A percentile compares a stretch with the other conserved stretches of the same genome.
Conservation (phyloP, 2,888 invertebrate species). For the Cheilosia impressa region DNA sequence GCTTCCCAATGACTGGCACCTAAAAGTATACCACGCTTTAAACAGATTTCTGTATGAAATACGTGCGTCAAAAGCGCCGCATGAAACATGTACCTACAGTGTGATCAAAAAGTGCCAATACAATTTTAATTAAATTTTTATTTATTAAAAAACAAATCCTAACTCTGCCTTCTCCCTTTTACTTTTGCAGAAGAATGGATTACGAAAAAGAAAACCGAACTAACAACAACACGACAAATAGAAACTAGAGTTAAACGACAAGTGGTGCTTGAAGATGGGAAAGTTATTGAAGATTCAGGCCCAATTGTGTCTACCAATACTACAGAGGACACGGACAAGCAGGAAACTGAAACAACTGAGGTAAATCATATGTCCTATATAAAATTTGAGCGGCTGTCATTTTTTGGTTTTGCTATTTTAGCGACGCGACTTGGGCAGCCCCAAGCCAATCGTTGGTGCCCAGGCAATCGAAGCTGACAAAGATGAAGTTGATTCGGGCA, state of each 20-base stretch:
- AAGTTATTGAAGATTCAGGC: conserved; percentile 94
- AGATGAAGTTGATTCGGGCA: conserved; percentile 58
- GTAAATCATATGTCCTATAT: conserved; percentile 81
- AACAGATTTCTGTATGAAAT: neutral
- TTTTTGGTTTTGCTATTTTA: conserved; percentile 55
- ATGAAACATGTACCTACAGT: conserved; percentile 2
- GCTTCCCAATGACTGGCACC: neutral
- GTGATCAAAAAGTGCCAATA: neutral
- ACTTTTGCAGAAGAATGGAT: conserved; percentile 93
- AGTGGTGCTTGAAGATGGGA: conserved; percentile 94
- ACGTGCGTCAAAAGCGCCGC: neutral
- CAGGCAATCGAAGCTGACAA: conserved; percentile 76
- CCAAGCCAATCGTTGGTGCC: conserved; percentile 78
- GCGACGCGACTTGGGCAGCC: conserved; percentile 81
- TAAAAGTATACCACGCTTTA: conserved; percentile 40
- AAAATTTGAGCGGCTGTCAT: neutral
- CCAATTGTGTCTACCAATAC: conserved; percentile 96
- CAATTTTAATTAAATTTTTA: neutral
- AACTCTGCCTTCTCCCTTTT: conserved; percentile 74
- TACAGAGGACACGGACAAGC: conserved; percentile 94
- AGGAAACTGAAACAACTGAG: conserved; percentile 95
- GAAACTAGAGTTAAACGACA: conserved; percentile 95
- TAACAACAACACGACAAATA: conserved; percentile 95
- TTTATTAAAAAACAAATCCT: neutral
- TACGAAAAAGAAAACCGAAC: conserved; percentile 94